Evolutionary conservation across 2,797 vertebrate species (phyloP), one percentile per base, ranked within the genome.

Genomic region (Sciurus vulgaris): DNA sequence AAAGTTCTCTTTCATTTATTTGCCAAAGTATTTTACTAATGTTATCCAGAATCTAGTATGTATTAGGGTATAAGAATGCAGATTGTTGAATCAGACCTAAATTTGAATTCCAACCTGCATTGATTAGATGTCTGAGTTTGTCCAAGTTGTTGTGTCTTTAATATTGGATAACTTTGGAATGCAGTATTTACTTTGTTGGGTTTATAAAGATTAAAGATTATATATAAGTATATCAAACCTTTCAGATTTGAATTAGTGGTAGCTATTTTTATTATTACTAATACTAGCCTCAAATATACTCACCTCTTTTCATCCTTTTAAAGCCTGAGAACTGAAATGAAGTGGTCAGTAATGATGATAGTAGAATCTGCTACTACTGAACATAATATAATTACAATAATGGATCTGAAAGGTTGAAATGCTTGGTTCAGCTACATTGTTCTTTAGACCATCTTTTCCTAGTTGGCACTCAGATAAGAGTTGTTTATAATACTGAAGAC

Each of bases 121-220:
- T 82, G 59, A 65, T 81, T 44, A 81, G 59, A 59, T 96, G 13
- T 82, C 9, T 89, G 49, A 67, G 56, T 89, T 91, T 89, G 89
- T 72, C 78, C 54, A 28, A 35, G 74, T 87, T 84, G 54, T 35
- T 94, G 5, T 49, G 35, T 59, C 54, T 89, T 30, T 38, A 11
- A 49, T 47, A 67, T 65, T 28, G 33, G 12, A 70, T 81, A 92
- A 15, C 59, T 38, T 72, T 95, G 13, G 8, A 73, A 96, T 87
- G 77, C 41, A 81, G 18, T 85, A 70, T 76, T 94, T 90, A 73
- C 14, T 84, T 89, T 63, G 17, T 92, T 88, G 67, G 35, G 26
- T 94, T 92, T 95, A 54, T 6, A 82, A 84, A 91, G 20, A 72
- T 93, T 94, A 90, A 74, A 93, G 83, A 76, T 33, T 15, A 13